Base-by-base conservation (phyloP, 1,140 invertebrate genomes). In the Lepidurus arcticus region DNA sequence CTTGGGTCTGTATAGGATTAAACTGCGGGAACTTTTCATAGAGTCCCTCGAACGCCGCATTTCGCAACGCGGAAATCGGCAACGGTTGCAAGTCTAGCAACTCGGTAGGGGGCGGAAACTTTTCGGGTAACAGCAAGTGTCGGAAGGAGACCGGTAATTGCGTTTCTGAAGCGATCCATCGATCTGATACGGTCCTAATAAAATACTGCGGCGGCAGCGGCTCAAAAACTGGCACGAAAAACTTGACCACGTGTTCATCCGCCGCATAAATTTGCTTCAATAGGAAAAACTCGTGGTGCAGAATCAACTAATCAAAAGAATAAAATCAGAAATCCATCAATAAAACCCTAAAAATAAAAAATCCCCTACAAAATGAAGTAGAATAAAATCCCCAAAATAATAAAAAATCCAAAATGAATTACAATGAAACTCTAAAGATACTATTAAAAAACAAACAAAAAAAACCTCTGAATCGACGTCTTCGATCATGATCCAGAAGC, bases 1-100 rank as follows among this genome's bases (percentile, higher is more conserved):
- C 97, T 88, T 99, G 98, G 0, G 98, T 99, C 85, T 99, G 98
- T 80, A 99, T 98, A 0, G 98, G 96, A 87, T 99, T 99, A 85
- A 99, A 99, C 84, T 97, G 94, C 13, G 91, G 91, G 83, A 98
- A 96, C 80, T 91, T 91, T 7, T 95, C 90, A 82, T 99, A 99
- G 7, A 99, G 86, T 7, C 87, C 85, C 84, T 99, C 96, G 84
- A 93, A 98, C 73, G 90, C 89, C 0, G 90, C 85, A 85, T 98
- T 98, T 80, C 95, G 82, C 9, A 95, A 83, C 9, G 93, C 94
- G 0, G 93, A 93, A 44, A 92, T 92, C 0, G 97, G 97, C 65
- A 99, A 86, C 1, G 98, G 97, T 84, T 99, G 97, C 26, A 99
- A 87, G 87, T 99, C 98, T n/a, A 99, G 87, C 73, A 99, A 86